Evolutionary conservation across 1,140 invertebrate genomes (phyloP).

Genomic region (Pteromalus puparum): DNA sequence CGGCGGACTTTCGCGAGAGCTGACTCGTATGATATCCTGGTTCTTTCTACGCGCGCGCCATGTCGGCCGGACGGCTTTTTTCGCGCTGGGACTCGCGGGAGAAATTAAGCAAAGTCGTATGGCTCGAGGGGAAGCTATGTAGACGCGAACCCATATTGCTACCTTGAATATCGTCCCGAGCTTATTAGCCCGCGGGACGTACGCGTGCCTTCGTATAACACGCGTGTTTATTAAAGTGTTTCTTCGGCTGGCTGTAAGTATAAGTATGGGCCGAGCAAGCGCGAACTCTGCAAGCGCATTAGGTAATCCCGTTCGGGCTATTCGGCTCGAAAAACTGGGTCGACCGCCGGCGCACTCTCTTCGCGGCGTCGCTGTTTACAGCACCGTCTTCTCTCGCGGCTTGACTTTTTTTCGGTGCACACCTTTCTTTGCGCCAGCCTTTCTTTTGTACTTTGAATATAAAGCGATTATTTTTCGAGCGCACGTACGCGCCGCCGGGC

Average conservation of each 20-base stretch:
- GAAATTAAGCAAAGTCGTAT: not conserved
- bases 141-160: not conserved
- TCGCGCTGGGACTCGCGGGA: not conserved
- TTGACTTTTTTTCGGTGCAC: no score
- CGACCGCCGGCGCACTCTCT: not conserved
- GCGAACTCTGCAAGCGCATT: not conserved
- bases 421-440: not conserved
- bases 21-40: slow-evolving; percentile 13
- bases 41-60: not conserved
- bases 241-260: not conserved
- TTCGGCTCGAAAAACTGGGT: slow-evolving; percentile 38
- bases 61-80: not conserved
- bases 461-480: not conserved
- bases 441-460: not conserved
- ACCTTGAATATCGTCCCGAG: slow-evolving; percentile 20
- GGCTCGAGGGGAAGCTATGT: not conserved
- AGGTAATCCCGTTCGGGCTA: slow-evolving; percentile 19
- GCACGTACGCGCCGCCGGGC: no score
- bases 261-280: not conserved
- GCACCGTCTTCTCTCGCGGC: no score
- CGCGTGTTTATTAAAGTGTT: not conserved
- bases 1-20: not conserved
- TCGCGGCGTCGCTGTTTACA: not conserved
- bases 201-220: not conserved
- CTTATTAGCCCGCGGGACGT: slow-evolving; percentile 27